A percentile compares a stretch with the other conserved stretches of the same genome.
These are phyloP conservation scores for Pipistrellus kuhlii DNA, from an alignment of 2,797 vertebrate genomes.

Conservation along the genomic window DNA sequence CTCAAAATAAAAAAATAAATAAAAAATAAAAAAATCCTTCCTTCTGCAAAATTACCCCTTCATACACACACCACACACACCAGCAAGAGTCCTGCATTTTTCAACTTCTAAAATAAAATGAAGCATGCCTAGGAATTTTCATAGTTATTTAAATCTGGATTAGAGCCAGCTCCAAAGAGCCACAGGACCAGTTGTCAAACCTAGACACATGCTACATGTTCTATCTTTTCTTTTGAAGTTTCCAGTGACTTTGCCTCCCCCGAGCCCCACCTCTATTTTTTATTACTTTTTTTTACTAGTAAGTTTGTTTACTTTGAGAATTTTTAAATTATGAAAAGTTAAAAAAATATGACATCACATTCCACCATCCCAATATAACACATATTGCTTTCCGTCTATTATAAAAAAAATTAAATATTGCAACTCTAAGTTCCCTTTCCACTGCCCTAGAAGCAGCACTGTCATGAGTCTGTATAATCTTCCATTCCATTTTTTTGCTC, in stretches of 20 bases:
- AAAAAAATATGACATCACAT: conserved; percentile 15
- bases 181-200: not conserved
- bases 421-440: not conserved
- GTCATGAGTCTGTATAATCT: not conserved
- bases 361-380: conserved; percentile 42
- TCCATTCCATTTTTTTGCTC: not conserved
- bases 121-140: not conserved
- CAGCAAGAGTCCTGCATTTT: not conserved
- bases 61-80: not conserved
- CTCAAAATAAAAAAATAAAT: not conserved
- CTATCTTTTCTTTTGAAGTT: conserved; percentile 12
- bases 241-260: not conserved
- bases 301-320: conserved; percentile 46
- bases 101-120: not conserved
- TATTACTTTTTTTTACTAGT: not conserved
- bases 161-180: not conserved
- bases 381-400: conserved; percentile 48
- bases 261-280: not conserved
- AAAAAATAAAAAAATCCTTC: not conserved
- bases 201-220: not conserved
- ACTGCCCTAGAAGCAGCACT: not conserved
- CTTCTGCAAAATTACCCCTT: not conserved
- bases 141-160: not conserved
- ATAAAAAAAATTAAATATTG: conserved; percentile 61
- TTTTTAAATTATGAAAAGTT: conserved; percentile 60